Evolutionary conservation across 2,113 vertebrate genomes (phyloP), one percentile per base, ranked within the genome.

Genomic region (Hyperopisus bebe): DNA sequence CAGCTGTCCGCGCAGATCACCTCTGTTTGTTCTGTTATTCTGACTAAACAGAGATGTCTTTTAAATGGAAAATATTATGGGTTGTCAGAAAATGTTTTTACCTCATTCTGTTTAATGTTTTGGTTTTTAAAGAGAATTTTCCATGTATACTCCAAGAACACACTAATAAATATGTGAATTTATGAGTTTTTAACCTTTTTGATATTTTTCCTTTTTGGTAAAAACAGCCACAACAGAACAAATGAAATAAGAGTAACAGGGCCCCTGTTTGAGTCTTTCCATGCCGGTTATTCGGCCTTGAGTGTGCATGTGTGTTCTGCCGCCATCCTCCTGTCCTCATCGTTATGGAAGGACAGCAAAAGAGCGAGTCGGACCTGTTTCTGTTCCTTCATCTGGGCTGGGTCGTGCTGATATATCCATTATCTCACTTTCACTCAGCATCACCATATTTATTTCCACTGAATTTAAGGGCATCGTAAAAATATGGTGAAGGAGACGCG

Each of bases 71-170:
- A 89, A 89, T 51, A 55, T 31, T 55, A 77, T 13, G 13, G 39
- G n/a, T 35, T 89, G 47, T 82, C 24, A 82, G 50, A 50, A 89
- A 83, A 88, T 88, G 48, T 89, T 89, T 88, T 88, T 19, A 50
- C 88, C 44, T 39, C 48, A 21, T 27, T 27, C 27, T 51, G 27
- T 31, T 39, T 31, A 48, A 84, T 84, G 83, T 50, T 44, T 31
- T 35, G 44, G 7, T 9, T 86, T 27, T 31, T 51, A 51, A 8
- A 47, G 24, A 15, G 27, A 39, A 87, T 5, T 87, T 51, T 87
- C 27, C 85, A 5, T 19, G 50, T 87, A 42, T 87, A 17, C 13
- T 35, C 31, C n/a, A 53, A 51, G 48, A 87, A 87, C 50, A 87
- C 1, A 10, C 13, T 21, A 55, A 3, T 13, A 53, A 55, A 87